phyloP scores from a whole-genome alignment of 2,113 vertebrate genomes.

The Ochotona princeps region DNA sequence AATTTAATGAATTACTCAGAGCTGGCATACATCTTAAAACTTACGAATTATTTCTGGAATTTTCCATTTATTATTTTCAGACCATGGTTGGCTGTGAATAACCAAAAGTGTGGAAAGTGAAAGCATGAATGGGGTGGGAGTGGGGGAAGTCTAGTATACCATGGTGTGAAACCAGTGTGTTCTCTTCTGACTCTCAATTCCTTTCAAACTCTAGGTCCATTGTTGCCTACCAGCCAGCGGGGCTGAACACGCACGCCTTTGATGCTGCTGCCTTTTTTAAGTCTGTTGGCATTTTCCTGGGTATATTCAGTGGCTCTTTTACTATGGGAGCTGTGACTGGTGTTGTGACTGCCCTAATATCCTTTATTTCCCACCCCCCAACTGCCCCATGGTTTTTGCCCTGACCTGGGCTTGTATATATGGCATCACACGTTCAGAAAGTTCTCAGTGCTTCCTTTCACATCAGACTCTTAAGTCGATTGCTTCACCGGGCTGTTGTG shows the following conservation, averaged over 20 bases:
- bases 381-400: background rate
- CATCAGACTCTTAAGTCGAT: conserved; percentile 21
- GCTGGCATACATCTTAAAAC: background rate
- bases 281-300: conserved; percentile 96
- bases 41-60: background rate
- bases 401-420: background rate
- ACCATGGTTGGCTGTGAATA: background rate
- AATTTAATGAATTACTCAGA: background rate
- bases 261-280: conserved; percentile 98
- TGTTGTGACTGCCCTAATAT: conserved; percentile 98
- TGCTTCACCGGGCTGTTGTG: background rate
- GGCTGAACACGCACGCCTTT: conserved; percentile 95
- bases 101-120: background rate
- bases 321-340: conserved; percentile 97
- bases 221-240: conserved; percentile 95
- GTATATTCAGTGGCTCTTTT: conserved; percentile 99
- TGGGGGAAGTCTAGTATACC: background rate
- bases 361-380: conserved; percentile 84
- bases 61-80: conserved; percentile 15
- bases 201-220: conserved; percentile 91
- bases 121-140: background rate
- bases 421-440: conserved; percentile 15
- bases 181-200: conserved; percentile 43
- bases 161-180: background rate
- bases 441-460: conserved; percentile 13